phyloP scores from a whole-genome alignment of 1,140 invertebrate species.

The Neodiprion fabricii region DNA sequence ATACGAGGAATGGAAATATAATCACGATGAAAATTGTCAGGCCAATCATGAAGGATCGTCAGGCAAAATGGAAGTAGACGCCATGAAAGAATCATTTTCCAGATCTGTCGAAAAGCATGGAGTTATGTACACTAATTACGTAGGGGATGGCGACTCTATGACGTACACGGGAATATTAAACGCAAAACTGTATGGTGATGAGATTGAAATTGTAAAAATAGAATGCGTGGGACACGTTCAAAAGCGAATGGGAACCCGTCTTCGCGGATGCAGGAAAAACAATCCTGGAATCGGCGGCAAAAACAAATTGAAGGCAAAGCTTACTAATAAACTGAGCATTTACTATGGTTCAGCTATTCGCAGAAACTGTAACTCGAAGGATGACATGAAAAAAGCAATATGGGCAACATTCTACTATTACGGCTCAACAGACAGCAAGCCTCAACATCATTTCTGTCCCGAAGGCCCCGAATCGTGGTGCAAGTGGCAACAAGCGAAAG shows the following conservation, averaged over 20 bases:
- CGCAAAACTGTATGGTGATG: neutral
- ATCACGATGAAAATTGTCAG: constrained; percentile 11
- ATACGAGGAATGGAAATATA: constrained; percentile 16
- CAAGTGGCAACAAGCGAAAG: constrained; percentile 17
- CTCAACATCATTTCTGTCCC: constrained; percentile 26
- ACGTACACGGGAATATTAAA: neutral
- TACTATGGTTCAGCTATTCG: no score
- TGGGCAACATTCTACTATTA: constrained; percentile 9
- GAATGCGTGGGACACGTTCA: no score
- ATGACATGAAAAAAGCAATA: no score
- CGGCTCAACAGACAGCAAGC: constrained; percentile 24
- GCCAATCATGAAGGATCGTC: constrained; percentile 14
- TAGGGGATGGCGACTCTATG: constrained; percentile 32
- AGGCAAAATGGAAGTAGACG: constrained; percentile 12
- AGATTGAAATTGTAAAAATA: neutral
- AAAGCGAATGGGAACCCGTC: neutral
- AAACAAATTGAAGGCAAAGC: no score
- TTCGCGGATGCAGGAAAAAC: neutral
- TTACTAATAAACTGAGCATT: no score
- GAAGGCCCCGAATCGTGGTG: constrained; percentile 27
- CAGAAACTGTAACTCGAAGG: no score
- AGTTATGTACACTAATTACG: constrained; percentile 28
- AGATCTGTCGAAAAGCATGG: constrained; percentile 20
- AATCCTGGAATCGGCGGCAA: no score
- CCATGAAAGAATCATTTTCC: constrained; percentile 27